A percentile compares a stretch with the other conserved stretches of the same genome.
Conservation (phyloP, 2,888 invertebrate genomes). For the Eledona agricola region DNA sequence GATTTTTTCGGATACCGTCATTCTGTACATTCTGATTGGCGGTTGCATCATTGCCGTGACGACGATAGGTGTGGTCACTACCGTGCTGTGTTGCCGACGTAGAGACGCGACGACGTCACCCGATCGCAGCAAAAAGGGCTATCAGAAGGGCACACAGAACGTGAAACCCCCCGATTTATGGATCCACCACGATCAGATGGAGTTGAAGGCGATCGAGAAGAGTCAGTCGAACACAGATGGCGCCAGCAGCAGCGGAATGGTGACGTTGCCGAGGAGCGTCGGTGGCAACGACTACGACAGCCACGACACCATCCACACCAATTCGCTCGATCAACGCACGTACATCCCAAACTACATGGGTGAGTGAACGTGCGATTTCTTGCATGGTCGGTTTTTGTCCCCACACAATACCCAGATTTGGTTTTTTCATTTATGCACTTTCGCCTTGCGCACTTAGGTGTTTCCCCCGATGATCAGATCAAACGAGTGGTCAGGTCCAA, state of each 20-base stretch:
- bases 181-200: slow-evolving; percentile 99
- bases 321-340: slow-evolving; percentile 80
- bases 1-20: slow-evolving; percentile 66
- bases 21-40: slow-evolving; percentile 72
- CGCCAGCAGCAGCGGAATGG: slow-evolving; percentile 75
- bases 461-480: slow-evolving; percentile 57
- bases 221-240: slow-evolving; percentile 70
- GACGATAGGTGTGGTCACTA: slow-evolving; percentile 68
- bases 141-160: slow-evolving; percentile 67
- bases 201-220: slow-evolving; percentile 89
- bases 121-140: slow-evolving; percentile 74
- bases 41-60: slow-evolving; percentile 67
- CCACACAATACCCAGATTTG: neutral
- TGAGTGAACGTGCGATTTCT: slow-evolving; percentile 62
- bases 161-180: slow-evolving; percentile 95
- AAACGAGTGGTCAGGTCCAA: slow-evolving; percentile 67
- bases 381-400: slow-evolving; percentile 4
- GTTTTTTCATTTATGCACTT: slow-evolving; percentile 44
- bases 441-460: slow-evolving; percentile 50
- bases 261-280: slow-evolving; percentile 77
- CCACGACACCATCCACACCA: slow-evolving; percentile 63
- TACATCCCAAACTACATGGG: slow-evolving; percentile 89
- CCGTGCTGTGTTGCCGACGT: slow-evolving; percentile 69
- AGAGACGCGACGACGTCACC: slow-evolving; percentile 66
- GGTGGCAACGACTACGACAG: slow-evolving; percentile 69